Base-by-base conservation (phyloP, 2,888 invertebrate genomes). In the Folsomia candida region DNA sequence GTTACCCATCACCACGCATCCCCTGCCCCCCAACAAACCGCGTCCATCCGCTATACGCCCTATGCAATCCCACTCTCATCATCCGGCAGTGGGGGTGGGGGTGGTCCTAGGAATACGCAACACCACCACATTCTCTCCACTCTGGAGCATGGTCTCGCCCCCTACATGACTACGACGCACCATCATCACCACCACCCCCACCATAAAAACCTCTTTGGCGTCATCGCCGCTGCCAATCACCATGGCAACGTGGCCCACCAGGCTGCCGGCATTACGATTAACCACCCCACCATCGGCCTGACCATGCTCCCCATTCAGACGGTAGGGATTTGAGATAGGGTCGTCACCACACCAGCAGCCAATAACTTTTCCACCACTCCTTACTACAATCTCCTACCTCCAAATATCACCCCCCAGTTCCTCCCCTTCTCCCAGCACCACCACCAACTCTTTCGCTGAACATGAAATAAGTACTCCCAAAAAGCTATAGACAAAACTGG, bases 41-140 rank as follows among this genome's bases (percentile, higher is more conserved):
- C n/a, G n/a, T 80, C 79, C 76, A 78, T 80, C 79, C 76, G 81
- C 77, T 80, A 80, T 76, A 79, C 80, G 78, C 80, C 80, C 76
- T 80, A 80, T 68, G 80, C 80, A 70, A 81, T 80, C 68, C 80
- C 80, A 68, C 79, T 81, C 70, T 82, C 84, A 72, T 83, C 84
- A 83, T 84, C 82, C 83, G 83, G 81, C 83, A 81, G 85, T 86
- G 80, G 83, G 85, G 76, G 85, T 79, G n/a, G n/a, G n/a, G n/a
- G n/a, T n/a, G n/a, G n/a, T n/a, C n/a, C n/a, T n/a, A n/a, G n/a
- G n/a, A n/a, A n/a, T n/a, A 86, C 86, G 70, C 83, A 87, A n/a
- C n/a, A n/a, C n/a, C n/a, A n/a, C 83, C 86, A 88, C 84, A 84
- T 88, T 81, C 87, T 89, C 80, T 88, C 88, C 85, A 86, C 88